Conservation (phyloP, 2,797 vertebrate species). For the Diplodus sargus region DNA sequence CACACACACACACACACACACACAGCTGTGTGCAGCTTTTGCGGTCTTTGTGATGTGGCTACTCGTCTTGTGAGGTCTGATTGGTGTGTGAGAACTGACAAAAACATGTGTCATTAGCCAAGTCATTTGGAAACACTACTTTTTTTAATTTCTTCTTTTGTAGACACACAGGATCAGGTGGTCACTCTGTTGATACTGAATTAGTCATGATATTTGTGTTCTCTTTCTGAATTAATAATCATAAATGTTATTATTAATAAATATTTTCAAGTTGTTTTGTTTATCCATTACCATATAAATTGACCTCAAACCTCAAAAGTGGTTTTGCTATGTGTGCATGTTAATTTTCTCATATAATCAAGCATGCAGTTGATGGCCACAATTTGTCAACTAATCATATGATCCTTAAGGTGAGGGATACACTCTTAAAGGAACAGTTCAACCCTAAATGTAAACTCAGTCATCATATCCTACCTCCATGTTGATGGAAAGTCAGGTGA, state of each 20-base stretch:
- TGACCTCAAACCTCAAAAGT: not conserved
- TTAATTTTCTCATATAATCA: no score
- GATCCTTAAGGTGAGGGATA: no score
- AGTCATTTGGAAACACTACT: constrained; percentile 61
- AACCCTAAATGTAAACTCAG: no score
- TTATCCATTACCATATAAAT: not conserved
- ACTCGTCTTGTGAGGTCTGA: constrained; percentile 57
- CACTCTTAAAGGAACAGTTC: no score
- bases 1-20: constrained; percentile 30
- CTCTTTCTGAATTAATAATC: not conserved
- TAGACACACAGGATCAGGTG: constrained; percentile 81
- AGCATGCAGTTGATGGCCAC: no score
- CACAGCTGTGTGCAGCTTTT: constrained; percentile 58
- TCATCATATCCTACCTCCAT: no score
- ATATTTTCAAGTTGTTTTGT: not conserved
- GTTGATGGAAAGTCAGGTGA: no score
- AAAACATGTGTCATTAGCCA: constrained; percentile 67
- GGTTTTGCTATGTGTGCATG: not conserved
- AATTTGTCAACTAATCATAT: no score
- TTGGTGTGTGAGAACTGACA: constrained; percentile 80
- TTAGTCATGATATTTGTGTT: constrained; percentile 5
- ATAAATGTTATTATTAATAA: not conserved
- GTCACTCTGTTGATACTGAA: constrained; percentile 28
- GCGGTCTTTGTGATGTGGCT: constrained; percentile 68
- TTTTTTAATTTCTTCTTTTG: constrained; percentile 55